phyloP scores from a whole-genome alignment of 2,797 vertebrate genomes.

The Cyclopterus lumpus region DNA sequence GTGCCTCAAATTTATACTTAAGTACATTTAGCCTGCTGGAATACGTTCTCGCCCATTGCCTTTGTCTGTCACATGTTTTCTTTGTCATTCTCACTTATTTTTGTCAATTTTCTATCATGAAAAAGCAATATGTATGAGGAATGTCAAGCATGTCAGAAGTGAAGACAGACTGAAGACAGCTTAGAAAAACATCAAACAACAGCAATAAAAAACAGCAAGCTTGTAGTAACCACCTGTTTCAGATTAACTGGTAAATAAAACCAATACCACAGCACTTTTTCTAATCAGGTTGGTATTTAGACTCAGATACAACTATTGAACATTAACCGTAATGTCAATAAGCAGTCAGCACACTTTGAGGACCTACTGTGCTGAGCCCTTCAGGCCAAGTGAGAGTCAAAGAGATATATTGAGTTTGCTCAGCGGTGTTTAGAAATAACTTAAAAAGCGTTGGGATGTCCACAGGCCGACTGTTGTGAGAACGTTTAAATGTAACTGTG shows the following conservation, averaged over 20 bases:
- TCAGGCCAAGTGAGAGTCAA: not conserved
- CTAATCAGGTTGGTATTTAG: conserved; percentile 9
- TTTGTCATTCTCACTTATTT: not conserved
- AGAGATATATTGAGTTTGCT: not conserved
- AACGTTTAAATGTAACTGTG: not conserved
- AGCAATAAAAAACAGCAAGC: not conserved
- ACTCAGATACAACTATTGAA: conserved; percentile 14
- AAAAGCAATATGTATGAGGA: not conserved
- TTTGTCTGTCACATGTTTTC: not conserved
- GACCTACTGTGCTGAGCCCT: not conserved
- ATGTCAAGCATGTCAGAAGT: not conserved
- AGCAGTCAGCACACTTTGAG: not conserved
- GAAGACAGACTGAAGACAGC: not conserved
- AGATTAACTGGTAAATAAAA: not conserved
- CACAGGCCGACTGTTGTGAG: not conserved
- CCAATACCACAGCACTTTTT: not conserved
- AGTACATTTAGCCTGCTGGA: not conserved
- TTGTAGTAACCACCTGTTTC: not conserved
- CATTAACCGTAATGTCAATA: conserved; percentile 55
- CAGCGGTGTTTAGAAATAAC: not conserved
- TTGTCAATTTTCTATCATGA: not conserved
- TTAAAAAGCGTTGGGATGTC: not conserved
- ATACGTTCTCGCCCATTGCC: not conserved
- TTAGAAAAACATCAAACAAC: not conserved
- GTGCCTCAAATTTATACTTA: not conserved